Conservation (phyloP, 2,113 vertebrate species). For the Scomber scombrus region DNA sequence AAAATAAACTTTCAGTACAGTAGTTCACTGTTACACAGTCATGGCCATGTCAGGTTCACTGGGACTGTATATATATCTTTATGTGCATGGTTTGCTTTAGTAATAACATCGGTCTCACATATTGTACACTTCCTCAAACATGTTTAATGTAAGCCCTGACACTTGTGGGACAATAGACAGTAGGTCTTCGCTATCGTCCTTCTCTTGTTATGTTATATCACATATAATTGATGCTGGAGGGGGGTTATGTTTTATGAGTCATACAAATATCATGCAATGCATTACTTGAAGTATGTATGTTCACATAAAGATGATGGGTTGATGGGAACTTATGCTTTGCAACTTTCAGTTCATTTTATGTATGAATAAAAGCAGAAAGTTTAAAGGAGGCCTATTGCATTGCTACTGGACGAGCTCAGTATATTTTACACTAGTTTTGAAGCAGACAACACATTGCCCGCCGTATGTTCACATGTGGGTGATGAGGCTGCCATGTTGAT, state of each 20-base stretch:
- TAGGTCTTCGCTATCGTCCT: neutral
- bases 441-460: too few species aligned
- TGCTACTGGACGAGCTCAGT: too few species aligned
- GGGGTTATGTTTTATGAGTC: neutral
- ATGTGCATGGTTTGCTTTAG: conserved; percentile 18
- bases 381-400: neutral
- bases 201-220: neutral
- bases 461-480: too few species aligned
- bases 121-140: conserved; percentile 5
- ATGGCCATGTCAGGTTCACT: neutral
- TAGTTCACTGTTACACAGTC: conserved; percentile 28
- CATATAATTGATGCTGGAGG: neutral
- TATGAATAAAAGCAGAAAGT: too few species aligned
- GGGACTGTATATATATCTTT: conserved; percentile 9
- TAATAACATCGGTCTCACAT: conserved; percentile 17
- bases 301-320: neutral
- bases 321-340: neutral
- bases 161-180: neutral
- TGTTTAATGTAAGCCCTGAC: neutral
- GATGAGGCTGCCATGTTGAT: too few species aligned
- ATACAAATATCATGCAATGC: neutral
- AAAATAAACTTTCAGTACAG: conserved; percentile 51
- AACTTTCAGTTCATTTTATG: neutral
- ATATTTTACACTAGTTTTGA: too few species aligned
- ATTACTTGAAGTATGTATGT: neutral